Conservation (phyloP, 1,140 invertebrate genomes). For the Sitophilus oryzae region DNA sequence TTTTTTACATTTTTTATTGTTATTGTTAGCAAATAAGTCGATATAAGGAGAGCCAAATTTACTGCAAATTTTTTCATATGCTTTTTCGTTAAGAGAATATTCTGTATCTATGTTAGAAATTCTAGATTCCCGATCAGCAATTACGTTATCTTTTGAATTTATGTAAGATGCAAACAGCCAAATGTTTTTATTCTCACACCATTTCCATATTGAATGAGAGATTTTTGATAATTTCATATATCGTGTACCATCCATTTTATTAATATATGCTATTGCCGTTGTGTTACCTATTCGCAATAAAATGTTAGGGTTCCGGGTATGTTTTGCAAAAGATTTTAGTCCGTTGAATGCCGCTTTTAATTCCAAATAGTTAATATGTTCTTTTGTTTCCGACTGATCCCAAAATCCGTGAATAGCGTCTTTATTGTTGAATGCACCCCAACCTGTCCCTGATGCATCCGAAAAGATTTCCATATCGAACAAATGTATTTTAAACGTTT, state of each 20-base stretch:
- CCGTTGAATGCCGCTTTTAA: conserved; percentile 29
- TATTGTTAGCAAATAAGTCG: conserved; percentile 1
- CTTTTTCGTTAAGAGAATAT: conserved; percentile 4
- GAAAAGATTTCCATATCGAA: conserved; percentile 6
- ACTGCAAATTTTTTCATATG: conserved; percentile 2
- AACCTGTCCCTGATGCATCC: conserved; percentile 6
- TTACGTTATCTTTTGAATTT: conserved; percentile 36
- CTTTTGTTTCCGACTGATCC: neutral
- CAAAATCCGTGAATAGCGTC: conserved; percentile 7
- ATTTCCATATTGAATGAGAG: conserved; percentile 37
- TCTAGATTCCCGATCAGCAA: conserved; percentile 23
- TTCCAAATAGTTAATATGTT: conserved; percentile 15
- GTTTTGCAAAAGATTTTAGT: conserved; percentile 38
- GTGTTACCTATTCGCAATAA: conserved; percentile 39
- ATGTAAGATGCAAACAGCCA: conserved; percentile 41
- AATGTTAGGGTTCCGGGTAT: conserved; percentile 32
- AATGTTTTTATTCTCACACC: conserved; percentile 37
- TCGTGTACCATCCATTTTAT: conserved; percentile 37
- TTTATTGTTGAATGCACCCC: neutral
- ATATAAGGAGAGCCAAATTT: too few species aligned
- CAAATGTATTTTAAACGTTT: neutral
- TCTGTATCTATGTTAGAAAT: conserved; percentile 3
- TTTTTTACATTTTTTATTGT: neutral
- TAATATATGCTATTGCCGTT: conserved; percentile 41
- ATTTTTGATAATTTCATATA: conserved; percentile 34